Evolutionary conservation across 2,113 vertebrate genomes (phyloP).

Genomic region (Sebastes schlegelii): DNA sequence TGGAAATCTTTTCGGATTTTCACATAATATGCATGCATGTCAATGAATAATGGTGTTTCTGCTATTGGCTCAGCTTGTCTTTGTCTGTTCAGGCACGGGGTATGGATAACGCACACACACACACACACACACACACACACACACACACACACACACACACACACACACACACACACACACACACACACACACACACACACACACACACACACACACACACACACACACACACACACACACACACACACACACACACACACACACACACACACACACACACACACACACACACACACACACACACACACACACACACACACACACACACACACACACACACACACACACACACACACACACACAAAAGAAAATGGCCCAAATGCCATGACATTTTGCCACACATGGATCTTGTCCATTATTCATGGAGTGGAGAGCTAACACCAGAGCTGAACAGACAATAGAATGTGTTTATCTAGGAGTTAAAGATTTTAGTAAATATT

Average conservation of each 20-base stretch:
- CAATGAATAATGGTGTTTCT: conserved; percentile 6
- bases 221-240: conserved; percentile 10
- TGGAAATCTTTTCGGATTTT: not conserved
- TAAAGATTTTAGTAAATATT: conserved; percentile 34
- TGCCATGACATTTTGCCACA: conserved; percentile 82
- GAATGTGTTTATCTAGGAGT: conserved; percentile 37
- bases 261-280: conserved; percentile 18
- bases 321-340: conserved; percentile 6
- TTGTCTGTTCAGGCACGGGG: conserved; percentile 5
- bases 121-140: not conserved
- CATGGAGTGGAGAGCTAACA: conserved; percentile 65
- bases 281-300: conserved; percentile 16
- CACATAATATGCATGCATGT: not conserved
- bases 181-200: conserved; percentile 17
- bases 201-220: conserved; percentile 17
- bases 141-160: conserved; percentile 14
- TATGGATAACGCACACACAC: not conserved
- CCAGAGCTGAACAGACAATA: conserved; percentile 47
- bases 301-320: conserved; percentile 17
- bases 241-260: conserved; percentile 12
- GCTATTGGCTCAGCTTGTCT: not conserved
- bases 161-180: conserved; percentile 16
- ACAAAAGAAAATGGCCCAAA: conserved; percentile 64
- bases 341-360: conserved; percentile 14
- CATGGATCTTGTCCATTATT: conserved; percentile 77